Conservation (phyloP, 1,140 invertebrate species). For the Hyles euphorbiae region DNA sequence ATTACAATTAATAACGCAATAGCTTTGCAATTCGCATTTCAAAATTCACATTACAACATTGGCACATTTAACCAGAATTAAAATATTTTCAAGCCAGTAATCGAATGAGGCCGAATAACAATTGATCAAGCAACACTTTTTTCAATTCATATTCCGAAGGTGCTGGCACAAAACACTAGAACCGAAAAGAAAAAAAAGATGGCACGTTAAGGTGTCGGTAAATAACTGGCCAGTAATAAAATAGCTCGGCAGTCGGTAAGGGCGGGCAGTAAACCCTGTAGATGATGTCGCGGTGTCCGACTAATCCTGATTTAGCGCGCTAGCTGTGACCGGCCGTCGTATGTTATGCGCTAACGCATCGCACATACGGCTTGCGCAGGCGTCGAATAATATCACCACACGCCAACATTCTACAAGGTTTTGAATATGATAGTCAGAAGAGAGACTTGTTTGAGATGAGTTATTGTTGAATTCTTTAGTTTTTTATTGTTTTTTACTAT, state of each 20-base stretch:
- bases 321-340: slow-evolving; percentile 39
- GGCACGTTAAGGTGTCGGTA: slow-evolving; percentile 6
- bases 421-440: neutral
- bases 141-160: no score
- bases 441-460: neutral
- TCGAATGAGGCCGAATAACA: no score
- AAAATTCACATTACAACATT: no score
- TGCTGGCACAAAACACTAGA: no score
- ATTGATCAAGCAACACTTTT: no score
- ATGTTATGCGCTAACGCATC: slow-evolving; percentile 47
- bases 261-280: slow-evolving; percentile 52
- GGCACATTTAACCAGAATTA: no score
- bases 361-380: slow-evolving; percentile 26
- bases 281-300: slow-evolving; percentile 53
- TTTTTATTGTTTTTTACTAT: neutral
- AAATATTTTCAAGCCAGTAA: no score
- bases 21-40: no score
- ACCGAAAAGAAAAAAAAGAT: no score
- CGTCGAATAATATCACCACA: neutral
- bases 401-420: neutral
- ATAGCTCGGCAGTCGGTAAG: slow-evolving; percentile 34
- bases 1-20: no score
- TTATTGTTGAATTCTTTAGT: neutral
- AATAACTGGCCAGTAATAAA: slow-evolving; percentile 47
- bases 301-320: slow-evolving; percentile 68